Conservation (phyloP, 2,888 invertebrate species). For the Macrophya annulata region DNA sequence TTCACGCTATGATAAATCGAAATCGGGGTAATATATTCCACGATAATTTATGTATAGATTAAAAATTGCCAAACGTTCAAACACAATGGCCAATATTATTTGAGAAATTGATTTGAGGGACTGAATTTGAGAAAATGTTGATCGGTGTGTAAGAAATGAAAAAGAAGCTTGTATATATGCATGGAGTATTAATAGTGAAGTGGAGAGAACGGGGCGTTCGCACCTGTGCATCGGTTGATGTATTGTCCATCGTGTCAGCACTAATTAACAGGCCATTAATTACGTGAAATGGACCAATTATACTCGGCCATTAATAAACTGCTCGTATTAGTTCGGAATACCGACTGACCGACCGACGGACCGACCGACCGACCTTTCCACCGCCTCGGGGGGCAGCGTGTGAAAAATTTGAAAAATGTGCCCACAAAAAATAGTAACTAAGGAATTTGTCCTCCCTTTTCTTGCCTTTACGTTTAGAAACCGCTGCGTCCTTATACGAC, state of each 20-base stretch:
- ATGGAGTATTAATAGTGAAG: neutral
- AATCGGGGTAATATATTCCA: too few species aligned
- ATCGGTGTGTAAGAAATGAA: neutral
- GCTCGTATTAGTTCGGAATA: conserved; percentile 56
- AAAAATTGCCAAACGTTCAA: too few species aligned
- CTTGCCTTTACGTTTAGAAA: neutral
- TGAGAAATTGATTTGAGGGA: neutral
- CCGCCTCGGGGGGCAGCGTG: conserved; percentile 54
- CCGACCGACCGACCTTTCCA: conserved; percentile 36
- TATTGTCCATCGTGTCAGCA: conserved; percentile 68
- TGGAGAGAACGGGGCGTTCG: conserved; percentile 56
- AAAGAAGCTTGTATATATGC: neutral
- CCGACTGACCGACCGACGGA: conserved; percentile 57
- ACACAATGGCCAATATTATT: neutral
- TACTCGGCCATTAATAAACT: conserved; percentile 69
- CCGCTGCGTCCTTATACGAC: neutral
- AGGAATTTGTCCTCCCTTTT: conserved; percentile 48
- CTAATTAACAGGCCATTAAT: conserved; percentile 73
- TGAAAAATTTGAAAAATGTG: conserved; percentile 54
- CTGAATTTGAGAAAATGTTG: neutral
- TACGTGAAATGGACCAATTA: conserved; percentile 72
- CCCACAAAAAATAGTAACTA: conserved; percentile 39
- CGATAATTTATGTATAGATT: too few species aligned
- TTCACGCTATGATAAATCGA: neutral
- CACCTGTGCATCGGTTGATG: conserved; percentile 65